Evolutionary conservation across 2,888 invertebrate genomes (phyloP), one percentile per base, ranked within the genome.

Genomic region (Labia minor): DNA sequence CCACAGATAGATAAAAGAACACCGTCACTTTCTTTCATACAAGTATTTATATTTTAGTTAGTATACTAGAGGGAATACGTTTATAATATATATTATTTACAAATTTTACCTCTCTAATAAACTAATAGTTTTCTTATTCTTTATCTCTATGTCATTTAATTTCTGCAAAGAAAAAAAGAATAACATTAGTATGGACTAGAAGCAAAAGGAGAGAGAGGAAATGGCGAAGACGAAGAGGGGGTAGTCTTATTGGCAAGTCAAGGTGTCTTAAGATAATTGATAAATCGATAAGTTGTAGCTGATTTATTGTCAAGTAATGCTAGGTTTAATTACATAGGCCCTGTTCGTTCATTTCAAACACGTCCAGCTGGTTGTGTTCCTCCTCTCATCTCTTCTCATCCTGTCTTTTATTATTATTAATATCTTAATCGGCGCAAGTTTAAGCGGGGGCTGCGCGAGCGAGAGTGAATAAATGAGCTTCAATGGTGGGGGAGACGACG

Each of bases 191-290:
- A n/a, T n/a, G n/a, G n/a, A n/a, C n/a, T n/a, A n/a, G n/a, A n/a
- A n/a, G n/a, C n/a, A n/a, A n/a, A 33, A 33, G 11, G 33, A 33
- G 11, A 33, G 33, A 33, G 11, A 8, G 11, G 33, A 33, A 33
- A 33, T 11, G 11, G 11, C 6, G 11, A 33, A 33, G 11, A 33
- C 6, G 33, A 33, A 11, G 11, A 33, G 11, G 33, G 11, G 33
- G 11, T 6, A 33, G 11, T 8, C 49, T 49, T 16, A 49, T 49
- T 49, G 49, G 49, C 49, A 49, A 49, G 49, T 49, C 49, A 49
- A 49, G 49, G 49, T 49, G 49, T 49, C 49, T 49, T 49, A 49
- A 49, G 49, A 49, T 49, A 49, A 49, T 49, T 49, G 49, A 49
- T 49, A 49, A 49, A 49, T 49, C 49, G 49, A 49, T 49, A 49